These are phyloP conservation scores for Lepus timidus DNA, from an alignment of 2,113 vertebrate genomes.

Conservation along the genomic window DNA sequence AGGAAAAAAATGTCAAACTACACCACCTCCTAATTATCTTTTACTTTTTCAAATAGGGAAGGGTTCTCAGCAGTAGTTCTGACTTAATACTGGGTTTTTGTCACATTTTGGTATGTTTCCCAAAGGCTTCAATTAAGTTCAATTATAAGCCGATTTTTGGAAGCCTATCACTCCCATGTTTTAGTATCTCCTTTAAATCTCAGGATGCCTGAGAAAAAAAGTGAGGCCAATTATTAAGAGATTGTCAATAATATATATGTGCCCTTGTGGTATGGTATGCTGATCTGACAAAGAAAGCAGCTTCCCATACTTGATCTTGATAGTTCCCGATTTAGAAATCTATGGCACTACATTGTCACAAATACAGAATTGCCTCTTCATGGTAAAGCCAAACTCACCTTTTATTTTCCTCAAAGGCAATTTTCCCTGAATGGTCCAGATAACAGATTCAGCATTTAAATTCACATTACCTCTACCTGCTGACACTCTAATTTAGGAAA, in stretches of 20 bases:
- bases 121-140: conserved; percentile 60
- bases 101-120: conserved; percentile 46
- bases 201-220: neutral
- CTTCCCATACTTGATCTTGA: neutral
- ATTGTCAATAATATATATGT: neutral
- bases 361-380: neutral
- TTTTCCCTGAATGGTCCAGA: neutral
- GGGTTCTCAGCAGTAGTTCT: neutral
- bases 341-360: neutral
- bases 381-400: neutral
- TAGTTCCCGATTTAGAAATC: neutral
- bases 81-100: neutral
- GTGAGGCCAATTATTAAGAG: conserved; percentile 27
- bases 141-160: conserved; percentile 17
- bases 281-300: neutral
- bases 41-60: neutral
- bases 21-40: neutral
- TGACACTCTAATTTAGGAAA: conserved; percentile 42
- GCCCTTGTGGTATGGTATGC: neutral
- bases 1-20: neutral
- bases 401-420: conserved; percentile 34
- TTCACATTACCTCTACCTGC: neutral
- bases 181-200: neutral
- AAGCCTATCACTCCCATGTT: neutral
- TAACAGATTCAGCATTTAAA: neutral